Evolutionary conservation across 1,140 invertebrate species (phyloP).

Genomic region (Drosophila guanche): DNA sequence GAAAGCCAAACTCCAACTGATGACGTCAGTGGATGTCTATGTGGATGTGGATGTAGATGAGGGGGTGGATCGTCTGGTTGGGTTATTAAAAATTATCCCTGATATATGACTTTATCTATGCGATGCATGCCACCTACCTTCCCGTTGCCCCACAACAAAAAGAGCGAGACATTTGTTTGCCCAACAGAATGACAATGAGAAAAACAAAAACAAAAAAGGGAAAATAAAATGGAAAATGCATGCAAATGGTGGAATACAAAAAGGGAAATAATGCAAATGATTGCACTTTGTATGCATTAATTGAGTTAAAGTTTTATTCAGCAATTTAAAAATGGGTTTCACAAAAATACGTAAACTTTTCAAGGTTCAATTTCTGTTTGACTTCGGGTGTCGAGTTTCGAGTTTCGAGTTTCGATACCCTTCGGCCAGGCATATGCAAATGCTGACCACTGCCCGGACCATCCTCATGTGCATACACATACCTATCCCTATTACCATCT

Average conservation of each 20-base stretch:
- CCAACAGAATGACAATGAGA: slow-evolving; percentile 43
- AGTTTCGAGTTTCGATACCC: background rate
- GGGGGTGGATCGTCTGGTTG: slow-evolving; percentile 4
- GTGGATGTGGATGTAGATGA: background rate
- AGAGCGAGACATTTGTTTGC: slow-evolving; percentile 42
- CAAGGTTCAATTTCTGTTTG: slow-evolving; percentile 5
- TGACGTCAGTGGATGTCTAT: slow-evolving; percentile 27
- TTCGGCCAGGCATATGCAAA: slow-evolving; percentile 44
- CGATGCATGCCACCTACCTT: slow-evolving; percentile 40
- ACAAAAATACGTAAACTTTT: background rate
- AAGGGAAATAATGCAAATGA: slow-evolving; percentile 30
- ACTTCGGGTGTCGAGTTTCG: background rate
- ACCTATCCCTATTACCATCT: background rate
- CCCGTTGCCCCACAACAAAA: slow-evolving; percentile 18
- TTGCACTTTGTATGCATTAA: slow-evolving; percentile 25
- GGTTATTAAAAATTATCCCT: slow-evolving; percentile 64
- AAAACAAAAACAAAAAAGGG: slow-evolving; percentile 44
- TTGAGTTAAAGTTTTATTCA: slow-evolving; percentile 11
- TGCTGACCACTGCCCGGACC: background rate
- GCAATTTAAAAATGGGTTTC: slow-evolving; percentile 2
- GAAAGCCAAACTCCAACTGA: slow-evolving; percentile 62
- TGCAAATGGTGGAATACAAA: no score
- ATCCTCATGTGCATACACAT: background rate
- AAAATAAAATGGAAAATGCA: slow-evolving; percentile 43
- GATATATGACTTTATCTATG: slow-evolving; percentile 80